A percentile compares a stretch with the other conserved stretches of the same genome.
These are phyloP conservation scores for Branchinecta sandiegonensis DNA, from an alignment of 2,888 invertebrate species.

Conservation along the genomic window DNA sequence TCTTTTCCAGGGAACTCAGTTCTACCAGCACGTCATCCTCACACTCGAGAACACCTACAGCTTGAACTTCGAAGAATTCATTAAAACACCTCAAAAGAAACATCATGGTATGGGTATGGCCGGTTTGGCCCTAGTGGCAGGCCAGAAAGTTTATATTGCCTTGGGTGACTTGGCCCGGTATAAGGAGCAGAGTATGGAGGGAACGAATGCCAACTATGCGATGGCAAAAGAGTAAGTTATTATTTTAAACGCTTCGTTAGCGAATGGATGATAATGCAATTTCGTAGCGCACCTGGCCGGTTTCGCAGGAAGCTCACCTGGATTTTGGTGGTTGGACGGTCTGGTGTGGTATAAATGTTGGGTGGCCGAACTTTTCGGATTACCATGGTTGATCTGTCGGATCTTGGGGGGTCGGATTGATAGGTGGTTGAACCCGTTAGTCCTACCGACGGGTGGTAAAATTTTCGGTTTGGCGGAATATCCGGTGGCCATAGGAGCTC, in stretches of 20 bases:
- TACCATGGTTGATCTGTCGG: no score
- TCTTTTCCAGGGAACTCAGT: slow-evolving; percentile 44
- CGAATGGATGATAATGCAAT: no score
- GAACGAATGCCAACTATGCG: slow-evolving; percentile 57
- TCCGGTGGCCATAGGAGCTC: no score
- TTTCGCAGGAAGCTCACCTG: no score
- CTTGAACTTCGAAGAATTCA: slow-evolving; percentile 44
- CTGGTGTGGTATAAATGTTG: no score
- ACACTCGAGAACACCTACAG: slow-evolving; percentile 58
- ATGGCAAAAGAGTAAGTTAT: slow-evolving; percentile 50
- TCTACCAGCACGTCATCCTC: slow-evolving; percentile 58
- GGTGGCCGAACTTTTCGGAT: no score
- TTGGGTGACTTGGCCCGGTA: slow-evolving; percentile 87
- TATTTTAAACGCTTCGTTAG: background rate
- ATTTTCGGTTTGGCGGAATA: no score
- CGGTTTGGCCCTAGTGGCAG: slow-evolving; percentile 62
- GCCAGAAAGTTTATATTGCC: slow-evolving; percentile 73
- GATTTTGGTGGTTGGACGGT: no score
- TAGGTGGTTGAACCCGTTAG: no score
- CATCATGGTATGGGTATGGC: slow-evolving; percentile 50
- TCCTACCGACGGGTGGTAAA: no score
- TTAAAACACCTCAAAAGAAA: slow-evolving; percentile 39
- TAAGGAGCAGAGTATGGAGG: slow-evolving; percentile 60
- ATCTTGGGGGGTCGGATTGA: no score
- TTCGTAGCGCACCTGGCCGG: no score